These are phyloP conservation scores for Toxotes jaculatrix DNA, from an alignment of 2,113 vertebrate species.

Conservation along the genomic window DNA sequence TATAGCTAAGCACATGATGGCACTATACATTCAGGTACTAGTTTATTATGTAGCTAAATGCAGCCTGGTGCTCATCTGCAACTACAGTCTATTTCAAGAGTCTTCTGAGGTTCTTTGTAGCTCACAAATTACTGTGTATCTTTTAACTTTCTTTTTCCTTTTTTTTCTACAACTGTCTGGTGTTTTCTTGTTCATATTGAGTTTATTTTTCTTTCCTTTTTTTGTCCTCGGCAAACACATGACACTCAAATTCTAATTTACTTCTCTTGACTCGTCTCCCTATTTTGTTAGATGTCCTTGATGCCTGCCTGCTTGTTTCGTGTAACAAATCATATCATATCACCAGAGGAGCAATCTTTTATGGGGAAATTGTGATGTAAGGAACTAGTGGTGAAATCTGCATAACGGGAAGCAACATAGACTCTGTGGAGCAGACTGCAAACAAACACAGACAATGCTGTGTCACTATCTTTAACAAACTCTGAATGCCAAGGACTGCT, in stretches of 20 bases:
- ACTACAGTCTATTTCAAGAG: conserved; percentile 2
- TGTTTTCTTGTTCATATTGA: neutral
- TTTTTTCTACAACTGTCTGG: neutral
- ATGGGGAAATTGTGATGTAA: neutral
- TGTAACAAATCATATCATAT: conserved; percentile 1
- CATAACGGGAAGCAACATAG: conserved; percentile 24
- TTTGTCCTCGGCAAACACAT: neutral
- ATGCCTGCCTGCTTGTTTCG: neutral
- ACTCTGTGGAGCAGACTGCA: conserved; percentile 15
- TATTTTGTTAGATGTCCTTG: conserved; percentile 4
- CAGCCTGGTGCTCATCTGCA: conserved; percentile 25
- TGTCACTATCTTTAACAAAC: conserved; percentile 61
- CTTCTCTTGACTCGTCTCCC: neutral
- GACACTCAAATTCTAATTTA: neutral
- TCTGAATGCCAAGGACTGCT: conserved; percentile 43
- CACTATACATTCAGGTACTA: conserved; percentile 72
- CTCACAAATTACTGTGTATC: neutral
- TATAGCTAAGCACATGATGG: conserved; percentile 69
- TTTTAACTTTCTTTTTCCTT: neutral
- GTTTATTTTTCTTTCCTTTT: neutral
- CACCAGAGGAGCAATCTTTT: neutral
- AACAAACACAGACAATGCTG: conserved; percentile 49
- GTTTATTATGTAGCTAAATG: conserved; percentile 37
- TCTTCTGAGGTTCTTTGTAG: conserved; percentile 15
- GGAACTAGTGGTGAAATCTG: neutral